These are phyloP conservation scores for Ophioninae sp. DNA, from an alignment of 2,888 invertebrate genomes.

Conservation along the genomic window DNA sequence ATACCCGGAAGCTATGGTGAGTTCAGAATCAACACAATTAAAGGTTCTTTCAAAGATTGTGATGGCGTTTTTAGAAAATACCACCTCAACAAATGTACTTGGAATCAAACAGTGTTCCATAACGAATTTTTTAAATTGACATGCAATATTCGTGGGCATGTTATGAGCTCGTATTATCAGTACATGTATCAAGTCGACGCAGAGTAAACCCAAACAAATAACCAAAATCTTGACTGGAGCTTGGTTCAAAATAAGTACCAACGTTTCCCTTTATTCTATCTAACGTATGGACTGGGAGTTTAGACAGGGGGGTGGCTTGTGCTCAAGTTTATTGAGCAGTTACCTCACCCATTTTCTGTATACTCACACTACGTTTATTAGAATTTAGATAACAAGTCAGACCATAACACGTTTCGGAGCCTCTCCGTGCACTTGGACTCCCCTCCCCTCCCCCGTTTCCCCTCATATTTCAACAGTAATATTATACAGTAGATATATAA, in stretches of 20 bases:
- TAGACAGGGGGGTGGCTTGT: constrained; percentile 8
- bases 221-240: constrained; percentile 5
- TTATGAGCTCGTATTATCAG: not conserved
- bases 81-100: not conserved
- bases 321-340: not conserved
- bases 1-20: not conserved
- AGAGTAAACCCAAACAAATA: not conserved
- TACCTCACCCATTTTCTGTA: constrained; percentile 6
- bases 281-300: not conserved
- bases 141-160: not conserved
- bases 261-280: not conserved
- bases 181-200: not conserved
- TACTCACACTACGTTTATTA: constrained; percentile 72
- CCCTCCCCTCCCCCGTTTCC: constrained; percentile 44
- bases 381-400: constrained; percentile 71
- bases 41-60: not conserved
- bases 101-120: not conserved
- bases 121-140: not conserved
- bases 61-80: not conserved
- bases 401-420: constrained; percentile 65
- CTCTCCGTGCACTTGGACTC: constrained; percentile 59
- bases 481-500: constrained; percentile 49
- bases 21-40: not conserved
- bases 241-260: not conserved
- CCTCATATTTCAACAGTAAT: constrained; percentile 60